A percentile compares a stretch with the other conserved stretches of the same genome.
phyloP scores from a whole-genome alignment of 2,888 invertebrate genomes.

The Scaptomyza reducta region DNA sequence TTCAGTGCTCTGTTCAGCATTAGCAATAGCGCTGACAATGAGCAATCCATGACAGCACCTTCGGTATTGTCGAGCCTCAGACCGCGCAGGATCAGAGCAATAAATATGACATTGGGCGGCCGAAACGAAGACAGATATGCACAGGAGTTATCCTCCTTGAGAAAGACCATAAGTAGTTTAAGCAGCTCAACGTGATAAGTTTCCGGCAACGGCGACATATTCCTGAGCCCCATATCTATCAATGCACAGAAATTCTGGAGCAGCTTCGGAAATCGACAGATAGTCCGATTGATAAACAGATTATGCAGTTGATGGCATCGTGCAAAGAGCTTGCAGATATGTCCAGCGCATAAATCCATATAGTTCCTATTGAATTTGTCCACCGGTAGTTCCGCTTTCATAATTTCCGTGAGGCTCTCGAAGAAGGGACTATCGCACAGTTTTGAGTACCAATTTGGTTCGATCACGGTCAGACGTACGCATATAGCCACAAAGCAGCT shows the following conservation, averaged over 20 bases:
- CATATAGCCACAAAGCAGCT: conserved; percentile 71
- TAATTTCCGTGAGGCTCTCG: conserved; percentile 68
- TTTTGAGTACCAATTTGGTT: conserved; percentile 55
- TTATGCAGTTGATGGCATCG: conserved; percentile 67
- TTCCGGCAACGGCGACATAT: conserved; percentile 5
- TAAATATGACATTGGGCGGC: conserved; percentile 36
- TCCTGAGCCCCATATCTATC: conserved; percentile 32
- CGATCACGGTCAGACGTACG: conserved; percentile 44
- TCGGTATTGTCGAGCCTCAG: conserved; percentile 31
- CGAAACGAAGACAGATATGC: conserved; percentile 54
- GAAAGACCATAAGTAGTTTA: conserved; percentile 70
- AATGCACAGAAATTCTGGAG: conserved; percentile 52
- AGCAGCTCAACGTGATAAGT: conserved; percentile 43
- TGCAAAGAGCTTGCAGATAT: conserved; percentile 79
- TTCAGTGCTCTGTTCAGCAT: conserved; percentile 64
- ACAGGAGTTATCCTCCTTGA: conserved; percentile 68
- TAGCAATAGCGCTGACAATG: conserved; percentile 58
- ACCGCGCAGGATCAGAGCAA: conserved; percentile 61
- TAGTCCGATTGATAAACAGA: conserved; percentile 65
- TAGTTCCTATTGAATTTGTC: conserved; percentile 11
- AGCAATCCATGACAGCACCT: conserved; percentile 55
- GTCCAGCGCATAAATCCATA: conserved; percentile 66
- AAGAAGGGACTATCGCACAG: conserved; percentile 70
- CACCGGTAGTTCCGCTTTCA: conserved; percentile 52
- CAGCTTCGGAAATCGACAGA: conserved; percentile 75